Base-by-base conservation (phyloP, 2,113 vertebrate species). In the Anoura caudifer region DNA sequence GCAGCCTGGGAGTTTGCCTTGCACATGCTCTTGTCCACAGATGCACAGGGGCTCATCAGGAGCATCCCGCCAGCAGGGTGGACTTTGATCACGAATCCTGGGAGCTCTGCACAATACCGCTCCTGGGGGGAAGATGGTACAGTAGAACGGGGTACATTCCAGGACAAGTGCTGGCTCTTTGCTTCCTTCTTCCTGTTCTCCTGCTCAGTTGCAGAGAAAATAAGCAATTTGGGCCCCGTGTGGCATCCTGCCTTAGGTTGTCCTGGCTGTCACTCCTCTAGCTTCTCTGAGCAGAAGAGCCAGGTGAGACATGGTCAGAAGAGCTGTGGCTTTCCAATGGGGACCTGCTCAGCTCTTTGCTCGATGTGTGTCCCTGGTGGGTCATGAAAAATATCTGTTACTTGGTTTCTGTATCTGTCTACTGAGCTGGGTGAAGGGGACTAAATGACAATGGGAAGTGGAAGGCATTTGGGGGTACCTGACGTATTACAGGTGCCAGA, bases 101-200 rank as follows among this genome's bases (percentile, higher is more conserved):
- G 17, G 84, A 59, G 76, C 11, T 63, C 41, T n/a, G 80, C 43
- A 9, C 6, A 8, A 31, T 13, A 47, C 67, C 28, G 14, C n/a
- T 4, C 41, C 16, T 16, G 52, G 10, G 10, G 0, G 2, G 3
- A 24, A 22, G 26, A 4, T 0, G 33, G 13, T 43, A 12, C 1
- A 2, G 31, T 50, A 36, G 43, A 31, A 70, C 1, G 11, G 61
- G 41, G 20, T 28, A 3, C 6, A 0, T 75, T 75, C 31, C 26
- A 31, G 47, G 63, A 11, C 13, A 1, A 28, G 43, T 5, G 1
- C 5, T 67, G 41, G 33, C 43, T 50, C 33, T 24, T 33, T 47
- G 24, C 33, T 28, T 69, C 50, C n/a, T 38, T 22, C n/a, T 26
- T 15, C 20, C 43, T 41, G 3, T 28, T 63, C n/a, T 36, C 38